Evolutionary conservation across 2,797 vertebrate genomes (phyloP), one percentile per base, ranked within the genome.

Genomic region (Chiroxiphia lanceolata): DNA sequence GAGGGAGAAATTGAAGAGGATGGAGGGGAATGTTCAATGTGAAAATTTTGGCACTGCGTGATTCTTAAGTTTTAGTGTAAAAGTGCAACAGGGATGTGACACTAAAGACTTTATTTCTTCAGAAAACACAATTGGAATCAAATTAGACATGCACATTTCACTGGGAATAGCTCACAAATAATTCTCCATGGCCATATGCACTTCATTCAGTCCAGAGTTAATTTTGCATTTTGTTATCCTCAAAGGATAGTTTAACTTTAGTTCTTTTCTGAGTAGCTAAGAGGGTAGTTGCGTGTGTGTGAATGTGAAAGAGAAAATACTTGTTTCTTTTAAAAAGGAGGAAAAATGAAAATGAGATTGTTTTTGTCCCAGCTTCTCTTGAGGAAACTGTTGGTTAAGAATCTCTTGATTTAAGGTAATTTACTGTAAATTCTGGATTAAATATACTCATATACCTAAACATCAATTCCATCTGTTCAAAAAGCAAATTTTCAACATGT

Each of bases 171-270:
- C 87, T 94, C 75, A 61, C 65, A 95, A 95, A 94, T 89, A 61
- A 94, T 81, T 63, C 74, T 83, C 83, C 50, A 83, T 95, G 93
- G 83, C 72, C 74, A 79, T 91, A 86, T 84, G 74, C 44, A 70
- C 51, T 93, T 96, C 86, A 91, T 94, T 93, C 90, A 89, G 86
- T 89, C 50, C 74, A 76, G 88, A 95, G 90, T 94, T 95, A 90
- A 83, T 94, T 95, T 95, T 93, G 69, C 74, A 89, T 94, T 93
- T 91, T 95, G 83, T 95, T 95, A 76, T 83, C 51, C 74, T 95
- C 90, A 65, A 76, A 94, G 85, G 85, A 82, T 76, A 89, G 27
- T 74, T 94, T 95, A 95, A 91, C 47, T 93, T 71, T 86, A 91
- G 61, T 42, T 96, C 83, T 78, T 5, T 82, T 94, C 72, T 92